These are phyloP conservation scores for Heteronetta atricapilla DNA, from an alignment of 2,113 vertebrate genomes.

Conservation along the genomic window DNA sequence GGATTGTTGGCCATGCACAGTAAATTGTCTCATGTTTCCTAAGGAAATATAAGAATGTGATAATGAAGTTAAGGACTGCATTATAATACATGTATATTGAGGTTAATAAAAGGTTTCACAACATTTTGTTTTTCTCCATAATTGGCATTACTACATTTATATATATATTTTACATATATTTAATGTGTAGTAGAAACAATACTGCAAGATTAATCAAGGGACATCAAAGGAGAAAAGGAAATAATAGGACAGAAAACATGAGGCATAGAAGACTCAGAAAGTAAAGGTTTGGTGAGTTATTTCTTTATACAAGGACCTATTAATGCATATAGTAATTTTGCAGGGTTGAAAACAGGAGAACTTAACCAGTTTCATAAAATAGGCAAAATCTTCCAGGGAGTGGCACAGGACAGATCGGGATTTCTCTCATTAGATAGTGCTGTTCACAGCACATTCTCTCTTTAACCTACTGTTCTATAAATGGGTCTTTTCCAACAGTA, in stretches of 20 bases:
- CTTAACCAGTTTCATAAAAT: slow-evolving; percentile 11
- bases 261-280: background rate
- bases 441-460: background rate
- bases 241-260: background rate
- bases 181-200: background rate
- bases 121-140: background rate
- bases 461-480: background rate
- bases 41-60: background rate
- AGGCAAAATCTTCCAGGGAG: background rate
- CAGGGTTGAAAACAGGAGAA: background rate
- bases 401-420: background rate
- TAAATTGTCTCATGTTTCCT: background rate
- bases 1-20: background rate
- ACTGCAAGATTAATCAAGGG: background rate
- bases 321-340: slow-evolving; percentile 8
- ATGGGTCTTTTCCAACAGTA: background rate
- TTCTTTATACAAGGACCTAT: slow-evolving; percentile 9
- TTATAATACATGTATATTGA: background rate
- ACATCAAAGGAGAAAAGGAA: background rate
- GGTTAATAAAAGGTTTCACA: background rate
- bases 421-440: background rate
- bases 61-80: background rate
- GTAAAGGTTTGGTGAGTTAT: background rate
- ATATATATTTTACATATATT: background rate
- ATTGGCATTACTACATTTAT: background rate